Evolutionary conservation across 2,888 invertebrate species (phyloP), one percentile per base, ranked within the genome.

Genomic region (Baccha elongata): DNA sequence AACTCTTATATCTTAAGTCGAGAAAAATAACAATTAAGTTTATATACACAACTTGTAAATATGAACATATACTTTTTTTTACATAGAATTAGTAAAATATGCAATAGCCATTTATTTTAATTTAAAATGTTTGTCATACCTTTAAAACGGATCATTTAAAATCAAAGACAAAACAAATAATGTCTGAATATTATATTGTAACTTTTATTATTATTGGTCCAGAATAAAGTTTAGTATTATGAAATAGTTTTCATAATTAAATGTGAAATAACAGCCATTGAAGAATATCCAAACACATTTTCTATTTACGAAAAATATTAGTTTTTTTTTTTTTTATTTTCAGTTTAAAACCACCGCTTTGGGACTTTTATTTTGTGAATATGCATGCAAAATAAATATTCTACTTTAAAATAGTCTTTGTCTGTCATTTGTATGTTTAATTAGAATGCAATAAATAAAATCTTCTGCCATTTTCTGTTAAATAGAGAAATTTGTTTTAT

Each of bases 41-140:
- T 72, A 53, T 71, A 72, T 55, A 52, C 46, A 48, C 62, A 40
- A 42, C 55, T 78, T 83, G 83, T 83, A 83, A 72, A 83, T 83
- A 83, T 67, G 67, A 67, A 80, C 23, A 81, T 69, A 68, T 50
- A 55, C 10, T 11, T 67, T 35, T 50, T 62, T 74, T 53, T 80
- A 50, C 71, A 60, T 81, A 81, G 81, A 80, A 58, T 75, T 65
- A 81, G 73, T 71, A 46, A 75, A 67, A 73, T 55, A 65, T 62
- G 67, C 71, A 83, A 78, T 76, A 83, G 55, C 72, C 72, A 42
- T 40, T 35, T n/a, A 21, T 53, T 35, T 42, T 13, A 65, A 50
- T 35, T 35, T 35, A 35, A n/a, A 40, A 40, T 6, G 13, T 17
- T 19, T 10, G 3, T 23, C 29, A 26, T 52, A 13, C 44, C 13